Base-by-base conservation (phyloP, 2,888 invertebrate genomes). In the Plagodis pulveraria region DNA sequence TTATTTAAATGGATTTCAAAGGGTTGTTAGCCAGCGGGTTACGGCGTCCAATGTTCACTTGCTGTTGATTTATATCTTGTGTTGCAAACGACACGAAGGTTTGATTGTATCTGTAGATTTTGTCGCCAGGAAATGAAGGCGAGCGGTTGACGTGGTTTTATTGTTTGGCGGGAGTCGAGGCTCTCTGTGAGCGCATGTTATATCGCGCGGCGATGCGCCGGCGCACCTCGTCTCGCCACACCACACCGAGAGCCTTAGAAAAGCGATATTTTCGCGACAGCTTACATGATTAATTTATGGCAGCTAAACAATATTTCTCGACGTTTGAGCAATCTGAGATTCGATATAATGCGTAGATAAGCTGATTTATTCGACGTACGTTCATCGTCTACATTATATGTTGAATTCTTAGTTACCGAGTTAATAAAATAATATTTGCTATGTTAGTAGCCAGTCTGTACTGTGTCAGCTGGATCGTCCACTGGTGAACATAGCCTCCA, bases 281-380 rank as follows among this genome's bases (percentile, higher is more conserved):
- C 84, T 79, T 86, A 91, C 91, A 91, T 91, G 91, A 91, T 91
- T 91, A 90, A 91, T 91, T 91, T 91, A 91, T 91, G 78, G 89
- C 80, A 71, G 78, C 70, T 80, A 82, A 87, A 89, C 83, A 79
- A 84, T 87, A 87, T 86, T 85, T 81, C 73, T 81, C 81, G 77
- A 78, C 83, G 72, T 40, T 70, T 77, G 74, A 79, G 76, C 80
- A 71, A 76, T 77, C 78, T 80, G 82, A 86, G 84, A 84, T 86
- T 78, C 81, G 89, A 90, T 89, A 83, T 84, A 85, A 89, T 83
- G 80, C 77, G 80, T 62, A 87, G 89, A 90, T 90, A 89, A 84
- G 78, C 84, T 89, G 88, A 91, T 90, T 89, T 88, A 90, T 89
- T 71, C 71, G 70, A 80, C 81, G 75, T 58, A 59, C 1, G 6